Evolutionary conservation across 2,113 vertebrate species (phyloP), one percentile per base, ranked within the genome.

Genomic region (Thamnophis sirtalis): DNA sequence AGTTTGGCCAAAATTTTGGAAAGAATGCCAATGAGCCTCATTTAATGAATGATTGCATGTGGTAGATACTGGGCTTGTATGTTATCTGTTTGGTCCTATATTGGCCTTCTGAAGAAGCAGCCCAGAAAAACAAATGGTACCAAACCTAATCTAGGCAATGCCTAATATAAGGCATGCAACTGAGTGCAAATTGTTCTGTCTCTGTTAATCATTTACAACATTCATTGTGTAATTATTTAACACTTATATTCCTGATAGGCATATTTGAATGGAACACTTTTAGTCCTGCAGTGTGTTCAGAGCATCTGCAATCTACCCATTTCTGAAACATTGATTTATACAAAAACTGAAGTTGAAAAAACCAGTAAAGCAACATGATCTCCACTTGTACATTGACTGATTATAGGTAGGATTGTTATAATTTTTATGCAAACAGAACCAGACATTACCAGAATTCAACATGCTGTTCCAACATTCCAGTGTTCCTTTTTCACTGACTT

Each of bases 171-270:
- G 51, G n/a, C n/a, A 48, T 58, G 5, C n/a, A 21, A 21, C 9
- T 63, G 49, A 13, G n/a, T 50, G 86, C 51, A 84, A 38, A 87
- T 80, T 56, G 19, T 90, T 89, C 26, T 88, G 55, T 43, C 60
- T 87, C 90, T 28, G 56, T 60, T 87, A 95, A 80, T 4, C 84
- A 94, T 84, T 73, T 88, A 86, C 94, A 90, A 24, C 90, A 22
- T 93, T 91, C 86, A 92, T 94, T 95, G 38, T 90, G 28, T 92
- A 93, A 94, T 94, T 94, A 93, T 91, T 84, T 93, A 89, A 6
- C 3, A 91, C 92, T 94, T 85, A 95, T 9, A 86, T 21, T 87
- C 54, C 33, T 51, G 87, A 87, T 53, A 93, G 4, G 28, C 89
- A 93, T 55, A 93, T 48, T 85, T 56, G 80, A 56, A 92, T 90